Conservation (phyloP, 2,113 vertebrate genomes). For the Brachionichthys hirsutus region DNA sequence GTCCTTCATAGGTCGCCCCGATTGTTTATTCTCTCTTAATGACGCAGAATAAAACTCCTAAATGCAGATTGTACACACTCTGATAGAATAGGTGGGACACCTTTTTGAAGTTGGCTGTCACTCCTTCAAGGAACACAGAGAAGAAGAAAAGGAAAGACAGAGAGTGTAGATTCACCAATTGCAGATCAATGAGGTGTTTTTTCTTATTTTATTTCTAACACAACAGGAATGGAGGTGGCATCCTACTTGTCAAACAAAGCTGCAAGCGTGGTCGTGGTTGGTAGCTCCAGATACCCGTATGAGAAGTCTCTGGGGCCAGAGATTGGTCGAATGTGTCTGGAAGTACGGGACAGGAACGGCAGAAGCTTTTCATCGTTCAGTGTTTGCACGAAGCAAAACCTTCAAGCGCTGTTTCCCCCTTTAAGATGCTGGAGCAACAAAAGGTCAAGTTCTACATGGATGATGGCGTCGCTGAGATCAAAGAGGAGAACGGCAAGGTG, state of each 20-base stretch:
- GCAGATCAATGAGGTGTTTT: neutral
- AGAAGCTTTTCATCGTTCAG: neutral
- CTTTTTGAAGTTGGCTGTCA: too few relatives aligned
- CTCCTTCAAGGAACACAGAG: too few relatives aligned
- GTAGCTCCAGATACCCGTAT: constrained; percentile 74
- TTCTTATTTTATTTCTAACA: constrained; percentile 1
- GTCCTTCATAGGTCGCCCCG: constrained; percentile 90
- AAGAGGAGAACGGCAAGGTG: constrained; percentile 82
- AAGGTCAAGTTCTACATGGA: constrained; percentile 85
- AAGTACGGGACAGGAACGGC: constrained; percentile 67
- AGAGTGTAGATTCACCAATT: too few relatives aligned
- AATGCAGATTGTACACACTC: too few relatives aligned
- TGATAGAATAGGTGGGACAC: too few relatives aligned
- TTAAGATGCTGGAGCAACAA: constrained; percentile 82
- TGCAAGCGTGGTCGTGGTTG: constrained; percentile 76
- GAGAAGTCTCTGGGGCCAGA: constrained; percentile 76
- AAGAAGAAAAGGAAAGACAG: too few relatives aligned
- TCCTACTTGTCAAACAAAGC: constrained; percentile 84
- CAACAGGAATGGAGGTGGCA: constrained; percentile 86
- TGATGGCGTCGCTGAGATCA: constrained; percentile 75
- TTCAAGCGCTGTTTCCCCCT: constrained; percentile 6
- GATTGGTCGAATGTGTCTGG: constrained; percentile 80
- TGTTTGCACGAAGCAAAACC: neutral
- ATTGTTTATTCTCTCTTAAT: neutral
- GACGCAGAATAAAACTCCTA: neutral